Conservation (phyloP, 2,888 invertebrate species). For the Euplagia quadripunctaria region DNA sequence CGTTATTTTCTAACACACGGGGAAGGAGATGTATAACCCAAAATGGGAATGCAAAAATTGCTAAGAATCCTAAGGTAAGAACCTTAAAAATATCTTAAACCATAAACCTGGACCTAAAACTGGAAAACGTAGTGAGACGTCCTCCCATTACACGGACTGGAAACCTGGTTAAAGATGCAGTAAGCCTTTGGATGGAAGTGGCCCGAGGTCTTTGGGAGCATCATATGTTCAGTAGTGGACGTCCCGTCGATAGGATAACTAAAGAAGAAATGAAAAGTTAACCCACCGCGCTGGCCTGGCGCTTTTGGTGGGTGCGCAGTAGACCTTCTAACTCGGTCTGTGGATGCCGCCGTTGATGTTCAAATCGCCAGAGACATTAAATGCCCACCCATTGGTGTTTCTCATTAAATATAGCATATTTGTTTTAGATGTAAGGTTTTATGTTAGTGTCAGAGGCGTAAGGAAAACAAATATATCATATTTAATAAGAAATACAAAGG, state of each 20-base stretch:
- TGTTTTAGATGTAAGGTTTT: conserved; percentile 1
- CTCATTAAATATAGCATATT: neutral
- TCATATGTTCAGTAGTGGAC: neutral
- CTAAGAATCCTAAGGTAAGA: neutral
- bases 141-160: neutral
- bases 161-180: neutral
- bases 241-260: neutral
- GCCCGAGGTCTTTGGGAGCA: neutral
- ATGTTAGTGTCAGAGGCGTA: neutral
- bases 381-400: neutral
- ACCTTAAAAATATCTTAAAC: neutral
- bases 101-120: neutral
- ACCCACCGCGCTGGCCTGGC: conserved; percentile 9
- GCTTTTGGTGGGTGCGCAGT: conserved; percentile 12
- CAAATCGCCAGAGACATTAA: neutral
- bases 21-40: neutral
- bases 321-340: conserved; percentile 18
- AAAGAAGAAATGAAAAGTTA: neutral
- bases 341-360: conserved; percentile 16
- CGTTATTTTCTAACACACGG: neutral
- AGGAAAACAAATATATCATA: neutral
- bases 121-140: no score
- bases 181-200: neutral
- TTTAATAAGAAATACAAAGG: neutral
- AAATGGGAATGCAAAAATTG: neutral